These are phyloP conservation scores for Dendrocincla tyrannina DNA, from an alignment of 2,797 vertebrate genomes.

Conservation along the genomic window DNA sequence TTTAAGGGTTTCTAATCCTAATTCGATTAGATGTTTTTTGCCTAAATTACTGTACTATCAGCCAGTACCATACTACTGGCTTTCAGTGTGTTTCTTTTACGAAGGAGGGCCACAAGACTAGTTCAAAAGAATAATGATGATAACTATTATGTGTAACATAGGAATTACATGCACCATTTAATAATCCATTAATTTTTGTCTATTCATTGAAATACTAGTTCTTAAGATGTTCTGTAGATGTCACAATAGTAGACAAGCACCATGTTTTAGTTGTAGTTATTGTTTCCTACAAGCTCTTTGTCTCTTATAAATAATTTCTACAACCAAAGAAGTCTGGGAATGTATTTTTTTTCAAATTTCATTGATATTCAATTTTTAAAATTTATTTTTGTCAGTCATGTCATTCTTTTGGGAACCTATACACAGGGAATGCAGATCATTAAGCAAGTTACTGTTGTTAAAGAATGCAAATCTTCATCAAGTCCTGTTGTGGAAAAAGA, in stretches of 20 bases:
- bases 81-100: not conserved
- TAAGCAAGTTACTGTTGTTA: not conserved
- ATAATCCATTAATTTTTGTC: not conserved
- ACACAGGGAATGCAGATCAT: not conserved
- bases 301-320: not conserved
- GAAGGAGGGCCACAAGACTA: not conserved
- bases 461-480: not conserved
- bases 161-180: not conserved
- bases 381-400: not conserved
- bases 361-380: not conserved
- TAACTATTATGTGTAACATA: not conserved
- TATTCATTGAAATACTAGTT: not conserved
- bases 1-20: not conserved
- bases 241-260: not conserved
- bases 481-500: not conserved
- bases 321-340: not conserved
- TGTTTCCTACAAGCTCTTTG: not conserved
- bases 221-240: not conserved
- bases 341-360: not conserved
- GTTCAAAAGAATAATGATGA: not conserved
- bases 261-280: not conserved
- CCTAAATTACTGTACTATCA: not conserved
- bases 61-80: not conserved
- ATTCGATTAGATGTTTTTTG: constrained; percentile 15
- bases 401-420: not conserved